A percentile compares a stretch with the other conserved stretches of the same genome.
Evolutionary conservation across 2,113 vertebrate species (phyloP).

Genomic region (Sorex fumeus): DNA sequence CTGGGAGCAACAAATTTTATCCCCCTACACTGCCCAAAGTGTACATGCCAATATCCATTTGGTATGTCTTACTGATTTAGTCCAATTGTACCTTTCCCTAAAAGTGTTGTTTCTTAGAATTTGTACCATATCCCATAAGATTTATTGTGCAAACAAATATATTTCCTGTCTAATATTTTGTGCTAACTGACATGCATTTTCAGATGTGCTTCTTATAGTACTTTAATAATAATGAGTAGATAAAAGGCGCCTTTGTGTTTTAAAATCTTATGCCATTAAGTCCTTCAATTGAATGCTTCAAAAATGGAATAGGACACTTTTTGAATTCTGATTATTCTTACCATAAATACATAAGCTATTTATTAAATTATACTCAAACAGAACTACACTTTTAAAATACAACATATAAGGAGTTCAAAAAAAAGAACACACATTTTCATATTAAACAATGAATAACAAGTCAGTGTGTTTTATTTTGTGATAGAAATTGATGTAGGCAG

Average conservation of each 20-base stretch:
- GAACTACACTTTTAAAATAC: conserved; percentile 1
- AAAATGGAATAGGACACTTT: neutral
- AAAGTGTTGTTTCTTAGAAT: neutral
- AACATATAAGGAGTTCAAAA: neutral
- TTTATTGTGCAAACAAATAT: conserved; percentile 58
- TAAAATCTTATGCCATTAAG: conserved; percentile 3
- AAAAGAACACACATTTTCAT: conserved; percentile 43
- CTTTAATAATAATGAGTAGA: conserved; percentile 28
- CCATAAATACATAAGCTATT: neutral
- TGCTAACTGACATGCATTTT: conserved; percentile 39
- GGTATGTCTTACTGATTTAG: no score
- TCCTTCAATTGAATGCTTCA: neutral
- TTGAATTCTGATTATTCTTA: conserved; percentile 67
- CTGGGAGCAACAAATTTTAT: neutral
- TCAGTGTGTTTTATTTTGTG: conserved; percentile 45
- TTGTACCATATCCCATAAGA: conserved; percentile 28
- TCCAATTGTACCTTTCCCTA: neutral
- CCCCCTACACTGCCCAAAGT: neutral
- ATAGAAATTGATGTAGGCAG: no score
- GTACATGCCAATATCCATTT: neutral
- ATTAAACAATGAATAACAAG: conserved; percentile 48
- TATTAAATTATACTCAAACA: conserved; percentile 48
- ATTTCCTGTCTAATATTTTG: conserved; percentile 14
- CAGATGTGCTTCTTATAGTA: conserved; percentile 35
- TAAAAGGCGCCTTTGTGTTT: neutral